Evolutionary conservation across 2,888 invertebrate species (phyloP), one percentile per base, ranked within the genome.

Genomic region (Drosophila testacea): DNA sequence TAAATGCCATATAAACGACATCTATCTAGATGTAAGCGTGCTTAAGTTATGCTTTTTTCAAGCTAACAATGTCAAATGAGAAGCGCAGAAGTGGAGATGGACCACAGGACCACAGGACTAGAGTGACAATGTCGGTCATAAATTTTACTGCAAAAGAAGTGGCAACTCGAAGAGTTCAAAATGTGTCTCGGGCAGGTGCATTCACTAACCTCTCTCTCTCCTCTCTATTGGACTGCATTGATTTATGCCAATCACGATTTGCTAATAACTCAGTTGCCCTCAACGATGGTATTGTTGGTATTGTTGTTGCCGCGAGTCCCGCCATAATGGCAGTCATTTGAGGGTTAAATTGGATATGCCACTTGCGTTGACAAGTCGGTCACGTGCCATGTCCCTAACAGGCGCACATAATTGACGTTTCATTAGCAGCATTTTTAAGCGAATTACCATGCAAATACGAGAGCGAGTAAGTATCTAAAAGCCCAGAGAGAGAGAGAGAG

Each of bases 221-320:
- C 27, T 42, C 11, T 38, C 51, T 28, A 41, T 48, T 62, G 47
- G 6, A 30, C 34, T 63, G 77, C 81, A 88, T 86, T 88, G 90
- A 90, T 90, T 88, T 89, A 89, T 89, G 88, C 88, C 88, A 90
- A 89, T 90, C 88, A 89, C 90, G 88, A 73, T 82, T 79, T 65
- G 77, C 86, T 86, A 86, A 89, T 90, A 90, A 90, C 90, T 90
- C 90, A 90, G 70, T 71, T 78, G 59, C 51, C 79, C 69, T 78
- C 75, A 60, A 64, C 66, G 59, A 48, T 68, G 68, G 47, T 59
- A 46, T 41, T 66, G 55, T 51, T 55, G 44, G 51, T 64, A 30
- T 51, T 70, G 59, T 51, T 62, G 61, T 69, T 75, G 79, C 46
- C 75, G 52, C 64, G 65, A 75, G 76, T 70, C 76, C 75, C 69